These are phyloP conservation scores for Phrynocephalus vlangalii DNA, from an alignment of 2,797 vertebrate species.

Conservation along the genomic window DNA sequence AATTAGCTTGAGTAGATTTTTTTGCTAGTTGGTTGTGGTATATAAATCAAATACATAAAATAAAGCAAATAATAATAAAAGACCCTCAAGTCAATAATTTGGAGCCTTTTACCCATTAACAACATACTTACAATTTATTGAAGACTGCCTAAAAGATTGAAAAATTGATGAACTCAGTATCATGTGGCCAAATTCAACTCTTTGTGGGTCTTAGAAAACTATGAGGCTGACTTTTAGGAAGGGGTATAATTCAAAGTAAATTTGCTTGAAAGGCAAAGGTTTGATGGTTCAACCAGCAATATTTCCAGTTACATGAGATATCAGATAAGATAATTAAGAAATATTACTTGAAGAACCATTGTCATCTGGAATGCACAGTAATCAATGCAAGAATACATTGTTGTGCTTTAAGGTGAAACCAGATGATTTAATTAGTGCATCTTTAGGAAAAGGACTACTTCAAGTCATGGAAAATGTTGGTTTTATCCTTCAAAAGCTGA, in stretches of 20 bases:
- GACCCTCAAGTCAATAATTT: not conserved
- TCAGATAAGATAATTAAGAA: not conserved
- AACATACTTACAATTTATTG: not conserved
- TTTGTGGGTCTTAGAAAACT: not conserved
- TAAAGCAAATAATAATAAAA: too few relatives aligned
- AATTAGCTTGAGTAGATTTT: not conserved
- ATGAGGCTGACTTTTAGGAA: not conserved
- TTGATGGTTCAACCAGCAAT: not conserved
- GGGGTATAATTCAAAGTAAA: not conserved
- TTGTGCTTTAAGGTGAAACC: too few relatives aligned
- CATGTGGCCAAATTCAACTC: constrained; percentile 48
- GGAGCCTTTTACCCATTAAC: not conserved
- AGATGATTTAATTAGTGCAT: too few relatives aligned
- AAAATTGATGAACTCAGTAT: constrained; percentile 18
- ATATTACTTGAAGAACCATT: not conserved
- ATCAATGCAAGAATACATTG: not conserved
- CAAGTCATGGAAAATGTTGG: too few relatives aligned
- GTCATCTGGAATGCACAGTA: not conserved
- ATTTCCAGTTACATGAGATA: not conserved
- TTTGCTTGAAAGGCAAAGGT: not conserved
- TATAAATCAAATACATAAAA: too few relatives aligned
- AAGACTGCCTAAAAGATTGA: not conserved
- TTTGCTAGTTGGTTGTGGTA: too few relatives aligned
- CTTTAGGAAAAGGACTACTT: too few relatives aligned
- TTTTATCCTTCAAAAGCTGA: too few relatives aligned